Percentiles rank a stretch among this genome's conserved stretches.
These are phyloP conservation scores for Anarhynchus alexandrinus DNA, from an alignment of 2,113 vertebrate genomes.

Conservation along the genomic window DNA sequence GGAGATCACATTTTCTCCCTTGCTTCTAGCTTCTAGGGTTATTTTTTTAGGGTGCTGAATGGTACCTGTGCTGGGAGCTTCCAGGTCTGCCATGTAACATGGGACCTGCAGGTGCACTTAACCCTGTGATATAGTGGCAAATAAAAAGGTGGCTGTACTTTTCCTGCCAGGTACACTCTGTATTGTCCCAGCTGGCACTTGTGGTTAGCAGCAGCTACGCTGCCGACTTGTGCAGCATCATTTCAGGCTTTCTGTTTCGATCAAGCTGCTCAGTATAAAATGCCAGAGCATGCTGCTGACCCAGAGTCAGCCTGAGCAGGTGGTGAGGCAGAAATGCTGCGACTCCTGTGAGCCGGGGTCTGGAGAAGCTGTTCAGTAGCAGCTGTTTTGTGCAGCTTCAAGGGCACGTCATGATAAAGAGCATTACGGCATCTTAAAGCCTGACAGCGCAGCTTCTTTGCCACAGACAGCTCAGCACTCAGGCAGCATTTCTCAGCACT, in stretches of 20 bases:
- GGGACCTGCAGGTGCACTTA: neutral
- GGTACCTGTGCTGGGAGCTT: neutral
- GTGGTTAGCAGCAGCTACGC: neutral
- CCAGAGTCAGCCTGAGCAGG: neutral
- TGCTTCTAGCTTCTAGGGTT: neutral
- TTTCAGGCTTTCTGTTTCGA: neutral
- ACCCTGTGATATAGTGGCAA: neutral
- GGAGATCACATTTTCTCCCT: neutral
- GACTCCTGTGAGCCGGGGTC: neutral
- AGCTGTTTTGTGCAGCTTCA: neutral
- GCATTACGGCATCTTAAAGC: neutral
- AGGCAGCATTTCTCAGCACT: neutral
- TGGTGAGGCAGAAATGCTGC: neutral
- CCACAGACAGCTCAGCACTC: neutral
- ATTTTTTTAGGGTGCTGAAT: neutral
- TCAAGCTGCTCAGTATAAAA: neutral
- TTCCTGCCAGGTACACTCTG: neutral
- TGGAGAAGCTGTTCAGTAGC: neutral
- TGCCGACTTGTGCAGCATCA: accelerated
- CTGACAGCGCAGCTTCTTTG: neutral
- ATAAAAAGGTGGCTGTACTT: neutral
- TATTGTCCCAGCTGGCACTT: neutral
- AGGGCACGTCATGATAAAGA: neutral
- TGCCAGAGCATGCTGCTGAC: neutral
- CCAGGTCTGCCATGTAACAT: neutral